Base-by-base conservation (phyloP, 1,140 invertebrate genomes). In the Trichomalopsis sarcophagae region DNA sequence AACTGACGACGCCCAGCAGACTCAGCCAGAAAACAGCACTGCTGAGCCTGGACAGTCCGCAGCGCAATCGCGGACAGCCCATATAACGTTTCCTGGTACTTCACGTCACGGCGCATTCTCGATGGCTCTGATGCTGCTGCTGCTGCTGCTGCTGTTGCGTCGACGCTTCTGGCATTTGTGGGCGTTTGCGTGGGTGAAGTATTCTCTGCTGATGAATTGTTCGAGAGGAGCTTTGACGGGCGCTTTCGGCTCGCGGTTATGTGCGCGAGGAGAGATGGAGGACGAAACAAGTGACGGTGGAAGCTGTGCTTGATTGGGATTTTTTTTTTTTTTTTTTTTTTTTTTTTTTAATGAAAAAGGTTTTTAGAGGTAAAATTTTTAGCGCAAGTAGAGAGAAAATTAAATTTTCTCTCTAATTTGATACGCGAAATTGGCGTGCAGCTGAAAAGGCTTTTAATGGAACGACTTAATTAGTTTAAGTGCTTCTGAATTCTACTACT, bases 11-110 rank as follows among this genome's bases (percentile, higher is more conserved):
- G 4, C 83, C 83, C 2, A 80, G 2, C 2, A 84, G 23, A 13
- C 77, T 84, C 21, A 84, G 40, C 6, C 7, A 62, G 44, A 84
- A 74, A 21, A 66, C 7, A 2, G 77, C 40, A 47, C 66, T 27
- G 2, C n/a, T 33, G 30, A 80, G 27, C 27, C 27, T 27, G 0
- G 27, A 44, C 44, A 47, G 40, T 21, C 47, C 13, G 66, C 21
- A 79, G 62, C 30, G 62, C 4, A 74, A 10, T 40, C 66, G 40
- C 17, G 69, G 68, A 9, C 36, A 84, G 76, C 82, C 82, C 69
- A 80, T 84, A 14, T 21, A 23, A 62, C 55, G 55, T 17, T 62
- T n/a, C 55, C 55, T n/a, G 55, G 55, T n/a, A n/a, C 55, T 62
- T 62, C 55, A 62, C 55, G 5, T 62, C 21, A 9, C 55, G 17